phyloP scores from a whole-genome alignment of 2,888 invertebrate species.

The Hanleya hanleyi region DNA sequence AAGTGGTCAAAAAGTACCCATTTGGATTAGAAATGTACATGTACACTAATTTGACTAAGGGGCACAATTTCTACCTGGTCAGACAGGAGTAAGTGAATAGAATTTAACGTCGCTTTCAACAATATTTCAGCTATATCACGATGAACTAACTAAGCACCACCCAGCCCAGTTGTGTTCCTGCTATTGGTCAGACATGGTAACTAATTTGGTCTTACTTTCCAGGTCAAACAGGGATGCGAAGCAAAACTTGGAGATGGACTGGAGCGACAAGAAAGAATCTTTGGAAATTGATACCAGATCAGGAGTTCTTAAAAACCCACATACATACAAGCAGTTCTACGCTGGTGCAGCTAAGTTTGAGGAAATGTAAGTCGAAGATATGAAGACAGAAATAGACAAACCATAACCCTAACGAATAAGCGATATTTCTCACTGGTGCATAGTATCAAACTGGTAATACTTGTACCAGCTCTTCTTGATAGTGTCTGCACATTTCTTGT shows the following conservation, averaged over 20 bases:
- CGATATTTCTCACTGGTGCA: too few species aligned
- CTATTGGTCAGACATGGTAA: too few species aligned
- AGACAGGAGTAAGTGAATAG: too few species aligned
- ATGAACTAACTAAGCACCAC: too few species aligned
- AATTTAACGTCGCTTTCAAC: too few species aligned
- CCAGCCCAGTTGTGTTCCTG: too few species aligned
- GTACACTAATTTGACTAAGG: too few species aligned
- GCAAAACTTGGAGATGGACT: conserved; percentile 88
- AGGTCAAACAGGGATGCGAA: conserved; percentile 86
- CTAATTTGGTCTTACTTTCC: too few species aligned
- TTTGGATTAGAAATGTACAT: too few species aligned
- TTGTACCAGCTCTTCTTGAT: background rate
- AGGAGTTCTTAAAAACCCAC: conserved; percentile 81
- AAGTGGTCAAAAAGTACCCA: too few species aligned
- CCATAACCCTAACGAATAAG: background rate
- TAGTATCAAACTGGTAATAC: background rate
- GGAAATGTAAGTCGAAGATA: conserved; percentile 78
- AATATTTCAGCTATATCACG: too few species aligned
- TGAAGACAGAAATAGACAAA: background rate
- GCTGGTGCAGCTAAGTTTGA: conserved; percentile 87
- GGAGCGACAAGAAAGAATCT: conserved; percentile 91
- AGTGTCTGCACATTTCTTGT: background rate
- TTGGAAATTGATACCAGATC: conserved; percentile 84
- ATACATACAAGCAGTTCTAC: conserved; percentile 82
- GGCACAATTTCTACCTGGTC: too few species aligned